A percentile compares a stretch with the other conserved stretches of the same genome.
phyloP scores from a whole-genome alignment of 2,797 vertebrate genomes.

The Tragopan temminckii region DNA sequence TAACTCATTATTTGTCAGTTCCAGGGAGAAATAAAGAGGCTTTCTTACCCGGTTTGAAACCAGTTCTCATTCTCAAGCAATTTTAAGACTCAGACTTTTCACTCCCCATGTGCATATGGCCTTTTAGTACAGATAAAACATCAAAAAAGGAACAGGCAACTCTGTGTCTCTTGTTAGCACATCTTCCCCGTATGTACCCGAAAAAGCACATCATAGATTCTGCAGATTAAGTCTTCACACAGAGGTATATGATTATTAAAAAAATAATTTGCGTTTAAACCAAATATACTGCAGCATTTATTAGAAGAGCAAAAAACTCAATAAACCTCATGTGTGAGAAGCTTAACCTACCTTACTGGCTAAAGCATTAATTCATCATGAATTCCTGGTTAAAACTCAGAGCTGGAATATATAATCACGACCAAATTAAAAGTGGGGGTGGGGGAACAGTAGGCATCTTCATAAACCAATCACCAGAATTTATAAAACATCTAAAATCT shows the following conservation, averaged over 20 bases:
- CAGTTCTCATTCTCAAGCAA: not conserved
- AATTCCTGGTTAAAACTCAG: not conserved
- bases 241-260: not conserved
- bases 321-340: not conserved
- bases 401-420: not conserved
- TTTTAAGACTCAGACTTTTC: not conserved
- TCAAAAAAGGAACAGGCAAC: not conserved
- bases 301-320: not conserved
- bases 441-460: not conserved
- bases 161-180: not conserved
- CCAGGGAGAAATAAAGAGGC: not conserved
- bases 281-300: not conserved
- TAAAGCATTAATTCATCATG: not conserved
- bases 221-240: not conserved
- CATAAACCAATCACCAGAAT: not conserved
- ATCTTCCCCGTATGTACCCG: not conserved
- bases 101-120: not conserved
- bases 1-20: constrained; percentile 40
- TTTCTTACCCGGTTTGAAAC: not conserved
- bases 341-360: not conserved
- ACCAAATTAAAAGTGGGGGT: not conserved
- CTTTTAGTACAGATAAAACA: not conserved
- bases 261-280: not conserved
- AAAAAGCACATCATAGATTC: not conserved
- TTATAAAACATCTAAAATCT: not conserved